phyloP scores from a whole-genome alignment of 2,797 vertebrate species.

The Euthynnus affinis region DNA sequence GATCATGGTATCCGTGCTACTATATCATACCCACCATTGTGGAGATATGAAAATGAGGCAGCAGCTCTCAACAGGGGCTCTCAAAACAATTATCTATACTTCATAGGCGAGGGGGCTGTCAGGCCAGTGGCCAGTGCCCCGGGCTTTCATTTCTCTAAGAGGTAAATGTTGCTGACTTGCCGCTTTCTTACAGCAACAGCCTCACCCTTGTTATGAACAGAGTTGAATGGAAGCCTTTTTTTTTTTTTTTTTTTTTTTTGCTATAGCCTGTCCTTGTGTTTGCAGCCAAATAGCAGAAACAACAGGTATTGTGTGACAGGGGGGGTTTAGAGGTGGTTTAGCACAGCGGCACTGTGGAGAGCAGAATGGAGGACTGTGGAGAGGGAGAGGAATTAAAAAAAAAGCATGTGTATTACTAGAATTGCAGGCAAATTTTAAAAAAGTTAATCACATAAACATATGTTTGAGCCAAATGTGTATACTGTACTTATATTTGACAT shows the following conservation, averaged over 20 bases:
- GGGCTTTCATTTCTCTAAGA: constrained; percentile 71
- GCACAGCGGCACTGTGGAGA: constrained; percentile 25
- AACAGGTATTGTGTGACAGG: constrained; percentile 69
- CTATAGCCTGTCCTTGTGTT: constrained; percentile 68
- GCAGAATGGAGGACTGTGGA: constrained; percentile 22
- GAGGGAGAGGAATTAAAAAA: constrained; percentile 8
- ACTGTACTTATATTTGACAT: neutral
- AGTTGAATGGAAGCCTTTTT: constrained; percentile 62
- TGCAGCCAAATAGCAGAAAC: constrained; percentile 63
- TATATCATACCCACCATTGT: constrained; percentile 50
- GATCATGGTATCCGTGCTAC: constrained; percentile 46
- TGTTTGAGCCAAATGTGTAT: neutral
- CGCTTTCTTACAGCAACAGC: constrained; percentile 58
- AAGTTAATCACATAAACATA: constrained; percentile 8
- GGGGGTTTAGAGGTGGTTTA: constrained; percentile 42
- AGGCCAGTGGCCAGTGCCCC: constrained; percentile 57
- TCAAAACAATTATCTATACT: constrained; percentile 74
- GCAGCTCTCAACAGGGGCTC: constrained; percentile 65
- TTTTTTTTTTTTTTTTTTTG: constrained; percentile 33
- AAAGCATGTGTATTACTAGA: neutral
- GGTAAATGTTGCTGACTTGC: constrained; percentile 77
- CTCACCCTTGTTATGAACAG: constrained; percentile 69
- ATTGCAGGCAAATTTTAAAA: constrained; percentile 23
- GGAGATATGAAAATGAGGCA: constrained; percentile 69
- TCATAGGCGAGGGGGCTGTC: constrained; percentile 59